These are phyloP conservation scores for Calliopsis andreniformis DNA, from an alignment of 1,140 invertebrate genomes.

Conservation along the genomic window DNA sequence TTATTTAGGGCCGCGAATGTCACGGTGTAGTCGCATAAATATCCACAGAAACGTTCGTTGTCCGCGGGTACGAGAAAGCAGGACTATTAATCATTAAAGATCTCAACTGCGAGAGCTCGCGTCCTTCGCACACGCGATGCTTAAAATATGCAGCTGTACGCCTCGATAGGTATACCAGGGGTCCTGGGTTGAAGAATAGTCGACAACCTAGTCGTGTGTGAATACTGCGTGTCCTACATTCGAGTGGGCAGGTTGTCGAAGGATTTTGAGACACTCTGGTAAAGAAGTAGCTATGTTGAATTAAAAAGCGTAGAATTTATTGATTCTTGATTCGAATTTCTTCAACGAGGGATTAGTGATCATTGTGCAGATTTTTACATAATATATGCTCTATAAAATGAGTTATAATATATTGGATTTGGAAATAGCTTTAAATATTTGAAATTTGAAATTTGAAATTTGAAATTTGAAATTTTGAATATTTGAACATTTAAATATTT, in stretches of 20 bases:
- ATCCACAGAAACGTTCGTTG: slow-evolving; percentile 74
- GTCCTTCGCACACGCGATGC: slow-evolving; percentile 4
- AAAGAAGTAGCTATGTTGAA: not conserved
- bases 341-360: too few species aligned
- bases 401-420: not conserved
- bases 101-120: slow-evolving; percentile 51
- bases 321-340: not conserved
- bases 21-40: slow-evolving; percentile 76
- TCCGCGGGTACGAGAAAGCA: slow-evolving; percentile 53
- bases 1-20: slow-evolving; percentile 68
- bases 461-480: too few species aligned
- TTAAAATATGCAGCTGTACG: slow-evolving; percentile 23
- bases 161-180: not conserved
- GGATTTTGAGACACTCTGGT: not conserved
- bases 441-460: too few species aligned
- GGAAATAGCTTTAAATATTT: too few species aligned
- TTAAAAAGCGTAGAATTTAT: not conserved
- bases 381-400: too few species aligned
- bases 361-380: too few species aligned
- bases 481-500: too few species aligned
- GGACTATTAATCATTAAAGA: slow-evolving; percentile 79
- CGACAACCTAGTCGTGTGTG: slow-evolving; percentile 7
- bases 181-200: slow-evolving; percentile 27
- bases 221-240: slow-evolving; percentile 40
- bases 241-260: not conserved